These are phyloP conservation scores for Hypsopygia costalis DNA, from an alignment of 2,888 invertebrate genomes.

Conservation along the genomic window DNA sequence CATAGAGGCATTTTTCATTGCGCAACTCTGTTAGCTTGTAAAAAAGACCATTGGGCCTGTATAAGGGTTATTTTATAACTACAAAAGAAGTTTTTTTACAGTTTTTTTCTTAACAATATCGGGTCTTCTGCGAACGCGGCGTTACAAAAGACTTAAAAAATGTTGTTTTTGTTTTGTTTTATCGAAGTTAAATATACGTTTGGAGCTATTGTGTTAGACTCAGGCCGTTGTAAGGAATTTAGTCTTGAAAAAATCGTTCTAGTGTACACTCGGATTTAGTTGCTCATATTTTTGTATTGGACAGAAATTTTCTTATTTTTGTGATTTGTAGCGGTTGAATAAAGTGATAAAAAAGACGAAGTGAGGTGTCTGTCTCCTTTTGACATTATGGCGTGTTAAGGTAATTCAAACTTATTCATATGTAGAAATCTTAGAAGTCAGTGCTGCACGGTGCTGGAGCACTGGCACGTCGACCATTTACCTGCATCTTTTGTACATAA, in stretches of 20 bases:
- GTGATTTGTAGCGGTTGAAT: no score
- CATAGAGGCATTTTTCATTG: constrained; percentile 23
- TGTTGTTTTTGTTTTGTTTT: constrained; percentile 74
- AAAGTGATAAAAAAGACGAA: no score
- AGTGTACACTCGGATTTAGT: constrained; percentile 56
- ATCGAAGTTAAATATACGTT: constrained; percentile 75
- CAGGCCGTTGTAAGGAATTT: constrained; percentile 57
- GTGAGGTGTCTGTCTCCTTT: no score
- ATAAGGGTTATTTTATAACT: constrained; percentile 74
- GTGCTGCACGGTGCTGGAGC: no score
- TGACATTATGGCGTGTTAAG: no score
- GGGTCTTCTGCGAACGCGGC: constrained; percentile 72
- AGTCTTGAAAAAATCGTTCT: constrained; percentile 74
- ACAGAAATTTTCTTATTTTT: not conserved
- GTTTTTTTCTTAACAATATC: constrained; percentile 43
- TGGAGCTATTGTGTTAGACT: constrained; percentile 68
- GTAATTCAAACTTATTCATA: no score
- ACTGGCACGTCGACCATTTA: no score
- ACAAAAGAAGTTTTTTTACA: constrained; percentile 42
- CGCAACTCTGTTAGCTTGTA: constrained; percentile 52
- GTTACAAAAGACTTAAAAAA: constrained; percentile 60
- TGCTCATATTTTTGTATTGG: constrained; percentile 13
- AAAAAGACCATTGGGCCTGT: constrained; percentile 49
- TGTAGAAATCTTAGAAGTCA: no score
- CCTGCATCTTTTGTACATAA: no score